phyloP scores from a whole-genome alignment of 2,113 vertebrate species.

The Rhabdornis inornatus region DNA sequence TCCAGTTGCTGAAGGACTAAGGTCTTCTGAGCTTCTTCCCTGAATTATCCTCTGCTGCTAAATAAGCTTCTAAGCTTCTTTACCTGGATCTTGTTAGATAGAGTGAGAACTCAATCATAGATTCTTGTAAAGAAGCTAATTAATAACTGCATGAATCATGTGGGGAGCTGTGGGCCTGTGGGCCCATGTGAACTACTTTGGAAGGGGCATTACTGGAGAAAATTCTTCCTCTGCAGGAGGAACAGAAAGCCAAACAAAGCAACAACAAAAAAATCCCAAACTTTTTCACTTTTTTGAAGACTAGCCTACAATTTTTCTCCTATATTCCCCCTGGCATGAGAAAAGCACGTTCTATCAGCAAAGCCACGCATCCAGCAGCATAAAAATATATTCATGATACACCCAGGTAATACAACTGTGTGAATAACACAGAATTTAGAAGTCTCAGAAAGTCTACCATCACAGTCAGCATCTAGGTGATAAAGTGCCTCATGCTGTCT shows the following conservation, averaged over 20 bases:
- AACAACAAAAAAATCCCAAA: not conserved
- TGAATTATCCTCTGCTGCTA: not conserved
- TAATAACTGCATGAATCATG: accelerated
- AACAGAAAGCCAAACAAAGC: not conserved
- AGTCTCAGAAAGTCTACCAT: not conserved
- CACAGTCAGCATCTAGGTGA: not conserved
- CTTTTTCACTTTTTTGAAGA: not conserved
- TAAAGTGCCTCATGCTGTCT: not conserved
- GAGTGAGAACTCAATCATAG: not conserved
- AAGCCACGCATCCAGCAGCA: not conserved
- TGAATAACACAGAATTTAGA: not conserved
- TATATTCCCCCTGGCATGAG: not conserved
- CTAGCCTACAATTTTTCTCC: not conserved
- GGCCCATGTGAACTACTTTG: not conserved
- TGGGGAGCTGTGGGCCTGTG: not conserved
- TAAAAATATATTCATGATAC: not conserved
- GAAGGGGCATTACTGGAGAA: not conserved
- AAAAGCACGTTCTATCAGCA: not conserved
- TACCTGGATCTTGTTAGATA: not conserved
- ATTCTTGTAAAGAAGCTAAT: not conserved
- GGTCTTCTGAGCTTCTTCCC: not conserved
- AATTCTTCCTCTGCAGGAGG: not conserved
- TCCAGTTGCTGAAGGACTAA: not conserved
- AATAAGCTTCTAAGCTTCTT: not conserved
- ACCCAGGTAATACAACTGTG: not conserved